phyloP scores from a whole-genome alignment of 1,140 invertebrate genomes.

The Papilio polyxenes region DNA sequence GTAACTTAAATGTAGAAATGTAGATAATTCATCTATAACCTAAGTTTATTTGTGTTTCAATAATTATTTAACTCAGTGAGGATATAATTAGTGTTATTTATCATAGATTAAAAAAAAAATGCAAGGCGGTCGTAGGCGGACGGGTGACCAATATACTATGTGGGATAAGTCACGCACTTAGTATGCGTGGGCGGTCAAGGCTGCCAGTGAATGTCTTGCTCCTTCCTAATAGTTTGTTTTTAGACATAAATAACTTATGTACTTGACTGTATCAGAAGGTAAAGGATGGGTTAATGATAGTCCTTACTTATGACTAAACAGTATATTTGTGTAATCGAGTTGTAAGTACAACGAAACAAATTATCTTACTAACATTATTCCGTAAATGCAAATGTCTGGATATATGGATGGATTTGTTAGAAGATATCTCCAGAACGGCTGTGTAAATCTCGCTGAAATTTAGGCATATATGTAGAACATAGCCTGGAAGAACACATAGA shows the following conservation, averaged over 20 bases:
- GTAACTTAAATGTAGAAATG: too few relatives aligned
- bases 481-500: too few relatives aligned
- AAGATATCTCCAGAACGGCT: too few relatives aligned
- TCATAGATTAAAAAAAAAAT: not conserved
- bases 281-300: not conserved
- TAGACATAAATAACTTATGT: not conserved
- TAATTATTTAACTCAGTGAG: not conserved
- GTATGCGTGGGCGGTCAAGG: conserved; percentile 15
- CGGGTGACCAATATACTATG: not conserved
- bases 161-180: not conserved
- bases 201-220: not conserved
- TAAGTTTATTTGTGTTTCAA: too few relatives aligned
- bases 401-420: too few relatives aligned
- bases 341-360: not conserved
- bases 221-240: conserved; percentile 8
- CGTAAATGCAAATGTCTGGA: too few relatives aligned
- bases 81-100: not conserved
- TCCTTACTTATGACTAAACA: not conserved
- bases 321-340: not conserved
- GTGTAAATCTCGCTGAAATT: too few relatives aligned
- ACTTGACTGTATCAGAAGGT: not conserved
- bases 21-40: too few relatives aligned
- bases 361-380: not conserved
- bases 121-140: not conserved
- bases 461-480: too few relatives aligned